Evolutionary conservation across 2,113 vertebrate species (phyloP).

Genomic region (Elaphurus davidianus): DNA sequence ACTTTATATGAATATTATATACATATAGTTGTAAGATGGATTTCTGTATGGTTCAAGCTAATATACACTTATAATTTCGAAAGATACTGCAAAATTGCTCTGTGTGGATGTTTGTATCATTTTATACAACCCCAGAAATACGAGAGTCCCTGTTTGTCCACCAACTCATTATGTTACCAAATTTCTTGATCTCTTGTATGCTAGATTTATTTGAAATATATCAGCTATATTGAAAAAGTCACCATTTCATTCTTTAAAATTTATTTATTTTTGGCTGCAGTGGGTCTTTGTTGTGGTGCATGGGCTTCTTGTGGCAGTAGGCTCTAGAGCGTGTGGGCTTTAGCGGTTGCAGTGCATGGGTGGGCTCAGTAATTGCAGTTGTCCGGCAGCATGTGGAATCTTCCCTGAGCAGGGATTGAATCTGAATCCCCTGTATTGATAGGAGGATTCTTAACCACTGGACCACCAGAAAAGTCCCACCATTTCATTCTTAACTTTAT

Average conservation of each 20-base stretch:
- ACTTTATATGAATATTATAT: not conserved
- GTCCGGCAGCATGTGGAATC: not conserved
- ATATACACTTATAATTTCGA: not conserved
- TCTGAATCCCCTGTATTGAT: not conserved
- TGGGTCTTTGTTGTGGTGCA: not conserved
- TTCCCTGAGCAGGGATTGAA: not conserved
- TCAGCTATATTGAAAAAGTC: not conserved
- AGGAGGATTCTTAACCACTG: not conserved
- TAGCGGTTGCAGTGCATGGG: not conserved
- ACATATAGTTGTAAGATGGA: not conserved
- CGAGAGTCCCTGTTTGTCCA: not conserved
- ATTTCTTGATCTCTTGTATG: not conserved
- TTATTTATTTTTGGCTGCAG: not conserved
- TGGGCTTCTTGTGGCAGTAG: not conserved
- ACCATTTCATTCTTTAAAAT: not conserved
- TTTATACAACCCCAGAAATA: not conserved
- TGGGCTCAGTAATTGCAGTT: not conserved
- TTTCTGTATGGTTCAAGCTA: not conserved
- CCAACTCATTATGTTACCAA: not conserved
- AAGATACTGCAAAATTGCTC: not conserved
- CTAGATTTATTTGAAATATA: not conserved
- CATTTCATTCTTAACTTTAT: not conserved
- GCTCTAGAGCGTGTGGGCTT: not conserved
- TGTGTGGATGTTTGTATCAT: not conserved
- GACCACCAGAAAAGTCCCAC: not conserved